phyloP scores from a whole-genome alignment of 2,888 invertebrate species.

The Melieria omissa region DNA sequence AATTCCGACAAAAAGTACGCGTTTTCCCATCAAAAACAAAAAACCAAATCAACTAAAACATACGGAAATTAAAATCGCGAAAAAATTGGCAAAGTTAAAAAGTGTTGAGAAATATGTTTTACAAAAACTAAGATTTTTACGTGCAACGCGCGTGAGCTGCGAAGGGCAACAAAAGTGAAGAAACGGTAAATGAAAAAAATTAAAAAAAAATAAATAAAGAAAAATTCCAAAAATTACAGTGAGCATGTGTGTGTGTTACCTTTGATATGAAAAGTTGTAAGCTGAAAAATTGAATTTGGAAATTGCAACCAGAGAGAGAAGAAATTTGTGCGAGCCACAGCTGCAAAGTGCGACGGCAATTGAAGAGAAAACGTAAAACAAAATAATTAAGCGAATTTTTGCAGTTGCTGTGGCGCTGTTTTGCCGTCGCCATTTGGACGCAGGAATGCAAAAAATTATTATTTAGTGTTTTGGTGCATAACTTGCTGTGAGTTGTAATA shows the following conservation, averaged over 20 bases:
- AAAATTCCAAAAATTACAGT: not conserved
- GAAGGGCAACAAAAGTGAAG: not conserved
- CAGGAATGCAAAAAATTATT: no score
- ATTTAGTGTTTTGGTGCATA: no score
- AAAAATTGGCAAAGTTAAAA: conserved; percentile 1
- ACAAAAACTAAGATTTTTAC: not conserved
- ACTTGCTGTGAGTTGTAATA: no score
- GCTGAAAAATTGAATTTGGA: not conserved
- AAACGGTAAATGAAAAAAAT: not conserved
- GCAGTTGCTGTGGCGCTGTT: no score
- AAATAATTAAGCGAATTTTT: no score
- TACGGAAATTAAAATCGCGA: not conserved
- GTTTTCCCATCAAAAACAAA: no score
- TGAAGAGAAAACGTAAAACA: not conserved
- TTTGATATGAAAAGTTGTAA: not conserved
- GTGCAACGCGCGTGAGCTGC: not conserved
- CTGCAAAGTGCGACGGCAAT: conserved; percentile 6
- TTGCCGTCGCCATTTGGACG: no score
- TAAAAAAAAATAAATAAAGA: no score
- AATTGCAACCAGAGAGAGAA: not conserved
- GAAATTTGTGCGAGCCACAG: conserved; percentile 3
- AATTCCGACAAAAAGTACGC: no score
- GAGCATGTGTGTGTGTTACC: not conserved
- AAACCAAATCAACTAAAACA: no score
- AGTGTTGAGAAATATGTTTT: not conserved